Percentiles rank a stretch among this genome's conserved stretches.
Evolutionary conservation across 2,113 vertebrate genomes (phyloP).

Genomic region (Gavia stellata): DNA sequence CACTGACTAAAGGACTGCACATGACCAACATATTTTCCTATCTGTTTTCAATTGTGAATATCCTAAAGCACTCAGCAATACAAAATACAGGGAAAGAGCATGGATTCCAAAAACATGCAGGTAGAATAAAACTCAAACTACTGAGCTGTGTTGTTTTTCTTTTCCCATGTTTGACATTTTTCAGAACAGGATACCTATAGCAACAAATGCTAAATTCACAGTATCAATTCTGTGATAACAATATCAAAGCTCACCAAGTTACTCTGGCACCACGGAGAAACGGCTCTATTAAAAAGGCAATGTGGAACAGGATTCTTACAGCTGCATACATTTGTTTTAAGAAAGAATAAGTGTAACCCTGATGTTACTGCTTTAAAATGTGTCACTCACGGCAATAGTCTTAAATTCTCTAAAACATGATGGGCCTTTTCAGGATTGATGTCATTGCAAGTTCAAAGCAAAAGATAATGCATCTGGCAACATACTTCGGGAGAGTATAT

Average conservation of each 20-base stretch:
- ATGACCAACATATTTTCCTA: background rate
- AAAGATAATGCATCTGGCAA: background rate
- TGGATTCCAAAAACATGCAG: background rate
- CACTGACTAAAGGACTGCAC: background rate
- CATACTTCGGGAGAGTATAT: background rate
- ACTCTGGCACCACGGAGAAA: rapidly evolving
- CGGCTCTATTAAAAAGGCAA: background rate
- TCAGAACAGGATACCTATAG: background rate
- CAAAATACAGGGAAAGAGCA: background rate
- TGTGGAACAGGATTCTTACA: background rate
- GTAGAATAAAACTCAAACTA: background rate
- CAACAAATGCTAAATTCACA: background rate
- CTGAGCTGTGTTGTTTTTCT: background rate
- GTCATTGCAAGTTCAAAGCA: background rate
- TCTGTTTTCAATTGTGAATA: background rate
- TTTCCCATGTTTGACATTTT: background rate
- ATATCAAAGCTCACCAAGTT: background rate
- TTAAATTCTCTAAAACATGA: background rate
- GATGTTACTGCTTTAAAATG: background rate
- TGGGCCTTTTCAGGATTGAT: background rate
- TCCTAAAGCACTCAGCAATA: background rate
- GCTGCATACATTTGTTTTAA: background rate
- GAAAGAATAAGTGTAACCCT: background rate
- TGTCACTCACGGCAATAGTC: background rate
- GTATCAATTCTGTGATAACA: background rate